A percentile compares a stretch with the other conserved stretches of the same genome.
phyloP scores from a whole-genome alignment of 37 sponge, comb jelly and placozoan genomes.

The Oscarella lobularis region DNA sequence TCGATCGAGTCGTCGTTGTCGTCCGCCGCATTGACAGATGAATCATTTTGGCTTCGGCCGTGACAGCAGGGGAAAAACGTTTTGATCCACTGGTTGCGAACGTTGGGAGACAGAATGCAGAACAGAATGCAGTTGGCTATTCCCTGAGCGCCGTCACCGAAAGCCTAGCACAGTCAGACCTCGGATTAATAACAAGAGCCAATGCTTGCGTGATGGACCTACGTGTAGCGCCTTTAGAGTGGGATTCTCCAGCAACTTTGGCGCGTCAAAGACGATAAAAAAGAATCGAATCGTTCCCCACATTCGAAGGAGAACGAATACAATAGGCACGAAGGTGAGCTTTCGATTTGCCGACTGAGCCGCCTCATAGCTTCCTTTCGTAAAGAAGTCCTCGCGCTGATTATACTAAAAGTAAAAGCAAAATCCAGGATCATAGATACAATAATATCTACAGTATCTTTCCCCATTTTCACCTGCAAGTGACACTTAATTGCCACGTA shows the following conservation, averaged over 20 bases:
- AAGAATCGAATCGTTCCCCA: constrained; percentile 55
- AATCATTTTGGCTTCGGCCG: too few species aligned
- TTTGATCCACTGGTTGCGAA: background rate
- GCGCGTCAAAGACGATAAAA: constrained; percentile 4
- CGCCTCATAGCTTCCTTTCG: background rate
- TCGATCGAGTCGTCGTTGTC: too few species aligned
- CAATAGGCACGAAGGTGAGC: constrained; percentile 28
- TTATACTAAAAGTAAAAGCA: background rate
- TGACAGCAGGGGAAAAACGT: background rate
- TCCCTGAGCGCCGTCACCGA: background rate
- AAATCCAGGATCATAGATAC: too few species aligned
- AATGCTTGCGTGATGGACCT: too few species aligned
- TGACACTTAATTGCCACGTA: constrained; percentile 16
- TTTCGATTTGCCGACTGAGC: constrained; percentile 17
- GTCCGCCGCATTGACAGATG: too few species aligned
- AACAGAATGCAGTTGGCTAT: constrained; percentile 1
- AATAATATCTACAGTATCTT: too few species aligned
- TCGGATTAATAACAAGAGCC: too few species aligned
- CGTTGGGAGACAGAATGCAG: constrained; percentile 1
- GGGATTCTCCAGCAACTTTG: background rate
- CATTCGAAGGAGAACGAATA: constrained; percentile 35
- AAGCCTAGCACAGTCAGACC: background rate
- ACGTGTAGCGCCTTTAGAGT: background rate
- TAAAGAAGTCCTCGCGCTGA: background rate
- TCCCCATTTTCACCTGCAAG: too few species aligned